Conservation (phyloP, 92 coral and sea anemone species). For the Heteractis magnifica region DNA sequence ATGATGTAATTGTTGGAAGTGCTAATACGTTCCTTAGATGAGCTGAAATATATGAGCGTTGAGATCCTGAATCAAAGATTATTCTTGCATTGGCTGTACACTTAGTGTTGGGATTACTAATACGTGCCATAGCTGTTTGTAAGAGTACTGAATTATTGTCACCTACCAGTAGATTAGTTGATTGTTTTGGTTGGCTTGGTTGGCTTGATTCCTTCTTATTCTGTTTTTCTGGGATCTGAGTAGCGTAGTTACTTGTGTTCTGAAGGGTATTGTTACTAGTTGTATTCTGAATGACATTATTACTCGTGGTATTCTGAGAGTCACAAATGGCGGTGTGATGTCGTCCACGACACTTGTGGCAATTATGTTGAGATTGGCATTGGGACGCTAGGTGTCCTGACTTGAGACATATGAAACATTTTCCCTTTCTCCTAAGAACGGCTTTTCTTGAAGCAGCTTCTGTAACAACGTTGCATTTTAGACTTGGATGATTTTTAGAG, state of each 20-base stretch:
- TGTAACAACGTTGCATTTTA: neutral
- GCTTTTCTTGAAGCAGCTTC: conserved; percentile 22
- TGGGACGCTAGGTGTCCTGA: neutral
- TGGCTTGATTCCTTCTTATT: too few species aligned
- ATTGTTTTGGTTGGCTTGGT: neutral
- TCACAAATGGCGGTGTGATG: too few species aligned
- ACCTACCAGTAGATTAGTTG: neutral
- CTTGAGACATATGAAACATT: neutral
- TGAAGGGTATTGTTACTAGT: too few species aligned
- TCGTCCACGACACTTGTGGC: neutral
- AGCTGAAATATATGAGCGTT: neutral
- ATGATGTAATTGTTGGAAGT: neutral
- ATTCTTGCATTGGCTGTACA: too few species aligned
- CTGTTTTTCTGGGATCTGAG: neutral
- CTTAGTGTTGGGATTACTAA: too few species aligned
- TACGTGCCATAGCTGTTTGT: too few species aligned
- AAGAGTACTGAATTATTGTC: neutral
- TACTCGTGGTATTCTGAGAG: too few species aligned
- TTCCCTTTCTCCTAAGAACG: neutral
- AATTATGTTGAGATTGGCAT: neutral
- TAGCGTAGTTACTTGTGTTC: neutral
- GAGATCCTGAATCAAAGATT: neutral
- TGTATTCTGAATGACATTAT: too few species aligned
- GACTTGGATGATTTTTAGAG: neutral
- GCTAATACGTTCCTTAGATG: neutral